A percentile compares a stretch with the other conserved stretches of the same genome.
phyloP scores from a whole-genome alignment of 2,113 vertebrate genomes.

The Tachysurus fulvidraco region DNA sequence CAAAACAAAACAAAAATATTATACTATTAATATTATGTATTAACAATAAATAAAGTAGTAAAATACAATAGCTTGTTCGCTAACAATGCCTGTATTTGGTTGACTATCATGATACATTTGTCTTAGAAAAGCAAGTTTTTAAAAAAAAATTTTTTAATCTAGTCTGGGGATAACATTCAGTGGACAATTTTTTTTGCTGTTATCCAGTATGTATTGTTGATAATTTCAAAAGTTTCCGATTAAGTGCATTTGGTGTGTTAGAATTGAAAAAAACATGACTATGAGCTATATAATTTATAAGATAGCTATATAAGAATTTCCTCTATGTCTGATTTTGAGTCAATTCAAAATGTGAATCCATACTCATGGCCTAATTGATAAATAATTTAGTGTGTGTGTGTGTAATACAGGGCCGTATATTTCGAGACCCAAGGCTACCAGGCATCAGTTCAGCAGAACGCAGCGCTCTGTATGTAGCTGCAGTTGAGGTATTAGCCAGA shows the following conservation, averaged over 20 bases:
- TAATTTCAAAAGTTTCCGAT: neutral
- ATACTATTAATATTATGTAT: neutral
- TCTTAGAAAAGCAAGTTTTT: neutral
- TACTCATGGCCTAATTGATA: neutral
- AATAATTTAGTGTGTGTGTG: neutral
- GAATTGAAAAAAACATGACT: neutral
- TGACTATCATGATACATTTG: neutral
- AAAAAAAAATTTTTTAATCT: too few relatives aligned
- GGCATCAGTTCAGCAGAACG: constrained; percentile 80
- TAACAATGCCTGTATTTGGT: neutral
- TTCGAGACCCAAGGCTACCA: constrained; percentile 78
- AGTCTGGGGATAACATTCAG: neutral
- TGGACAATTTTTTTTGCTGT: neutral
- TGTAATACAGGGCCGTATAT: constrained; percentile 83
- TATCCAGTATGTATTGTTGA: neutral
- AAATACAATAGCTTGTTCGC: neutral
- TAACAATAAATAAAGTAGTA: neutral
- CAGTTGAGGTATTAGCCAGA: constrained; percentile 80
- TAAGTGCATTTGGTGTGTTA: neutral
- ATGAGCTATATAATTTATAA: too few relatives aligned
- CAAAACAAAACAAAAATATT: neutral
- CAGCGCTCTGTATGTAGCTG: constrained; percentile 82
- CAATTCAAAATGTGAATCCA: neutral
- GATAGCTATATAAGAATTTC: too few relatives aligned
- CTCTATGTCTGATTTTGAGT: neutral